Percentiles rank a stretch among this genome's conserved stretches.
Conservation (phyloP, 2,888 invertebrate species). For the Dicyrtomina minuta region DNA sequence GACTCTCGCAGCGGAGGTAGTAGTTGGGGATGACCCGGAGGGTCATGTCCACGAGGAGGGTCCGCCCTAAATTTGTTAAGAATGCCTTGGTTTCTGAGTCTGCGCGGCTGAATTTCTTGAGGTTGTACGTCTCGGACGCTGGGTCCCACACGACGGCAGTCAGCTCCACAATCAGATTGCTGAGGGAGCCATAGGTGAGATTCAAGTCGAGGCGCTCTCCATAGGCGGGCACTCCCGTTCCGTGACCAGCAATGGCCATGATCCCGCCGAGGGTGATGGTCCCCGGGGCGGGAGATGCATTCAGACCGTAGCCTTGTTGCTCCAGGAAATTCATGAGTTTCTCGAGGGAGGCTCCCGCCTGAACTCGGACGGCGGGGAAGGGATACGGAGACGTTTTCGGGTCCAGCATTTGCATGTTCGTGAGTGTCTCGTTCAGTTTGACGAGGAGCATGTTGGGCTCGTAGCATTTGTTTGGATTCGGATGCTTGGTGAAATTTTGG, state of each 20-base stretch:
- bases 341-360: constrained; percentile 26
- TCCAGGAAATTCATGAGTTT: constrained; percentile 36
- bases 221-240: constrained; percentile 33
- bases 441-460: neutral
- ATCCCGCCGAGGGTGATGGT: constrained; percentile 43
- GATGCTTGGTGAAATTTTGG: neutral
- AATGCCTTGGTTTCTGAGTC: constrained; percentile 37
- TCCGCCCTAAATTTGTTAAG: constrained; percentile 26
- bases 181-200: constrained; percentile 29
- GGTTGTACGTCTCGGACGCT: constrained; percentile 13
- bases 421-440: neutral
- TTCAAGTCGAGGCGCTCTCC: neutral
- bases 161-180: constrained; percentile 39
- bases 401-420: neutral
- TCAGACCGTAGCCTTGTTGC: constrained; percentile 29
- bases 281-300: constrained; percentile 32
- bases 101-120: constrained; percentile 35
- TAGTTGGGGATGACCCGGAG: neutral
- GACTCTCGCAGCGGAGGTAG: constrained; percentile 24
- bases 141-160: constrained; percentile 39
- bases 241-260: constrained; percentile 40
- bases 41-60: constrained; percentile 15
- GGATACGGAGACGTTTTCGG: neutral
- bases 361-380: neutral
- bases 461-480: too few relatives aligned